Conservation (phyloP, 2,797 vertebrate genomes). For the Staurois parvus region DNA sequence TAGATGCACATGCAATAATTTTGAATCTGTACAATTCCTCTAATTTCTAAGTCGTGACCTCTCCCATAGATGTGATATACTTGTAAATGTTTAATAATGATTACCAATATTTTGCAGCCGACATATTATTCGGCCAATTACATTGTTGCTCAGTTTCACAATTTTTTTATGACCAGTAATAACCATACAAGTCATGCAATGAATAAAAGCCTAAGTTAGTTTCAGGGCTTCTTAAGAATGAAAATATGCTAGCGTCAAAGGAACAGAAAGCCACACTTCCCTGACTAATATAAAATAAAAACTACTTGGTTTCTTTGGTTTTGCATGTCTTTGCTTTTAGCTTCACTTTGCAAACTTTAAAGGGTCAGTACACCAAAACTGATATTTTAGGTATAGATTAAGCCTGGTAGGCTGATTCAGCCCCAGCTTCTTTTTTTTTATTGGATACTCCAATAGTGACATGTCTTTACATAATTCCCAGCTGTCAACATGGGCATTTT, state of each 20-base stretch:
- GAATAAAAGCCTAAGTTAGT: background rate
- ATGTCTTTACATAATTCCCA: too few species aligned
- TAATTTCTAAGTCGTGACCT: background rate
- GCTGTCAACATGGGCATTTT: too few species aligned
- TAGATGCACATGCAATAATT: background rate
- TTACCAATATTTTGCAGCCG: background rate
- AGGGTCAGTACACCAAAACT: too few species aligned
- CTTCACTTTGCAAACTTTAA: too few species aligned
- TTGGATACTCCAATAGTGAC: too few species aligned
- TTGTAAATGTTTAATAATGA: background rate
- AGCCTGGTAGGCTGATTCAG: background rate
- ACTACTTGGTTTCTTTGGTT: too few species aligned
- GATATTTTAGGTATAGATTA: too few species aligned
- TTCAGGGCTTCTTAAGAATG: too few species aligned
- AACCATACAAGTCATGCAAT: background rate
- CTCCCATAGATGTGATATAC: background rate
- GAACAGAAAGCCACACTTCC: too few species aligned
- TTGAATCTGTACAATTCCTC: background rate
- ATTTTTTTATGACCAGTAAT: background rate
- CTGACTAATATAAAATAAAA: too few species aligned
- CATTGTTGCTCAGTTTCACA: background rate
- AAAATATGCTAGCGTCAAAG: too few species aligned
- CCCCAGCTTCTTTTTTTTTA: background rate
- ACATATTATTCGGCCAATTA: background rate
- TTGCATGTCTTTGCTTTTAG: too few species aligned